Evolutionary conservation across 1,140 invertebrate genomes (phyloP).

Genomic region (Brachionus paranguensis): DNA sequence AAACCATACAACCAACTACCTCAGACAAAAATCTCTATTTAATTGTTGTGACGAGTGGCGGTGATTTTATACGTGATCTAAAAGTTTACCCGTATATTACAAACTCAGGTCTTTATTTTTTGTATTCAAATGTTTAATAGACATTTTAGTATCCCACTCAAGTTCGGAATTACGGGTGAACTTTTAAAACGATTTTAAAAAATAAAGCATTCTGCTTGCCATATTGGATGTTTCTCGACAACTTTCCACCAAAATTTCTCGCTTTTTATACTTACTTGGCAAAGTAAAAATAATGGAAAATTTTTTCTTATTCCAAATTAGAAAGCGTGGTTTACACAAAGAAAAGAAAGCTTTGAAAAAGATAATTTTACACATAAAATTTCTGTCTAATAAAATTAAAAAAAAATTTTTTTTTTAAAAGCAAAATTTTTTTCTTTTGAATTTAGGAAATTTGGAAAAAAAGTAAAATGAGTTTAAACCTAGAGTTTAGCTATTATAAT

Average conservation of each 20-base stretch:
- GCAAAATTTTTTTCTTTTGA: neutral
- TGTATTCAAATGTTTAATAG: neutral
- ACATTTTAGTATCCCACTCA: conserved; percentile 28
- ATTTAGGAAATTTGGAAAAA: neutral
- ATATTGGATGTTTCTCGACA: neutral
- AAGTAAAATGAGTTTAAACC: neutral
- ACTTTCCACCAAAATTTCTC: neutral
- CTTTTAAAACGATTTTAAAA: conserved; percentile 33
- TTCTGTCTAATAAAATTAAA: neutral
- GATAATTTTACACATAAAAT: neutral
- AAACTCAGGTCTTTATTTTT: conserved; percentile 37
- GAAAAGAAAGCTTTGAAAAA: neutral
- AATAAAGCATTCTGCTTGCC: neutral
- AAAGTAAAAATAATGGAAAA: neutral
- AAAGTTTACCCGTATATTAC: conserved; percentile 39
- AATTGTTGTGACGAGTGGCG: neutral
- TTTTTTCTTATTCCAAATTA: neutral
- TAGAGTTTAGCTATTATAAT: conserved; percentile 12
- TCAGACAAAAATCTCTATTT: neutral
- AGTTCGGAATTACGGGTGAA: conserved; percentile 39
- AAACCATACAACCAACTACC: conserved; percentile 41
- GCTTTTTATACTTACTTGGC: neutral
- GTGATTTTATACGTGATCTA: neutral
- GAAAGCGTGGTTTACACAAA: neutral
- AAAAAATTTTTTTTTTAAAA: neutral